Conservation (phyloP, 1,140 invertebrate genomes). For the Pseudomyrmex dendroicus region DNA sequence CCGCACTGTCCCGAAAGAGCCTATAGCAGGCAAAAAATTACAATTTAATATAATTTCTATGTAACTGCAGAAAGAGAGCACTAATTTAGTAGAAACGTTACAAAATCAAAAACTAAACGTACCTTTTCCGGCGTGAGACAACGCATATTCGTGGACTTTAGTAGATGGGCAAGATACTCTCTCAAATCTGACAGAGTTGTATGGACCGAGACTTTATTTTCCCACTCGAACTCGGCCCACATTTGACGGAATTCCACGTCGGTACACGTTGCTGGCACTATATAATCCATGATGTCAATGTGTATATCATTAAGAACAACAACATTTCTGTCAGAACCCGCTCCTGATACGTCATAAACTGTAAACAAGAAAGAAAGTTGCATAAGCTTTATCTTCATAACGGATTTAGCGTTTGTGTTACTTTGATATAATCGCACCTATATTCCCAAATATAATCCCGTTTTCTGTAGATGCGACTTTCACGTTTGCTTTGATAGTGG, state of each 20-base stretch:
- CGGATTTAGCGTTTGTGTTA: neutral
- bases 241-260: constrained; percentile 98
- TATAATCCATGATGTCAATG: constrained; percentile 99
- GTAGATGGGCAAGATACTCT: constrained; percentile 96
- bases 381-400: neutral
- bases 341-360: constrained; percentile 98
- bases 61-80: neutral
- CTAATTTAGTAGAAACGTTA: constrained; percentile 7
- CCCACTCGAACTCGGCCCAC: constrained; percentile 99
- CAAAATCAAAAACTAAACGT: constrained; percentile 35
- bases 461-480: constrained; percentile 99
- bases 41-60: constrained; percentile 27
- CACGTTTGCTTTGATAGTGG: constrained; percentile 98
- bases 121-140: constrained; percentile 98
- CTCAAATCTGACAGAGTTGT: constrained; percentile 97
- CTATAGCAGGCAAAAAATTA: constrained; percentile 81
- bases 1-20: constrained; percentile 98
- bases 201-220: constrained; percentile 99
- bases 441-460: constrained; percentile 99
- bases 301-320: constrained; percentile 99
- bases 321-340: constrained; percentile 97
- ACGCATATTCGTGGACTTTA: constrained; percentile 99
- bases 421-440: constrained; percentile 87
- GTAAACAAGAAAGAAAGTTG: constrained; percentile 58
- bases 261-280: constrained; percentile 97